Conservation (phyloP, 2,113 vertebrate species). For the Xenotilapia longispinis region DNA sequence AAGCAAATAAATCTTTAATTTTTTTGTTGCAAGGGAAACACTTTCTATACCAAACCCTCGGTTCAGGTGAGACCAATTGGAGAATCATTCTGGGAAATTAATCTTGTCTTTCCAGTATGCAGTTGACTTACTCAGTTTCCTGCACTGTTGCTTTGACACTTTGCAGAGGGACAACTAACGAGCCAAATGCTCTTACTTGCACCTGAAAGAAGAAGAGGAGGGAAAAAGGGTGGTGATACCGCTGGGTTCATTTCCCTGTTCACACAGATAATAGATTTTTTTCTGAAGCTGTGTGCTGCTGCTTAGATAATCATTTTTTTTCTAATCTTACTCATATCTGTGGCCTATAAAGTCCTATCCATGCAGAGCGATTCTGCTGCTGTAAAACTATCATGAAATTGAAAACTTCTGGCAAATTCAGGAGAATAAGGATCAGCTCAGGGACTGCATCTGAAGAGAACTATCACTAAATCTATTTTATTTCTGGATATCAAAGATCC, state of each 20-base stretch:
- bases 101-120: conserved; percentile 23
- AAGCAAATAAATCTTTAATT: not conserved
- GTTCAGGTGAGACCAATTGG: not conserved
- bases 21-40: not conserved
- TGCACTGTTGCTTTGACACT: conserved; percentile 26
- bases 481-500: not conserved
- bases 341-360: conserved; percentile 4
- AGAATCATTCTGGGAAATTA: conserved; percentile 26
- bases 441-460: not conserved
- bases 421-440: not conserved
- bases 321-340: conserved; percentile 26
- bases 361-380: not conserved
- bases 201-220: not conserved
- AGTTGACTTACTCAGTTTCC: conserved; percentile 1
- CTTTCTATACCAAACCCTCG: not conserved
- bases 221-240: not conserved
- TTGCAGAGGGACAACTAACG: conserved; percentile 33
- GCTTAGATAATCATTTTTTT: conserved; percentile 13
- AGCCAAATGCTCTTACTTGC: conserved; percentile 4
- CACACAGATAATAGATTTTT: conserved; percentile 26
- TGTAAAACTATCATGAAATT: not conserved
- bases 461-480: not conserved
- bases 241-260: conserved; percentile 35
- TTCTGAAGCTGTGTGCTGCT: conserved; percentile 5
- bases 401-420: not conserved